Base-by-base conservation (phyloP, 2,888 invertebrate genomes). In the Scaptomyza tumidula region DNA sequence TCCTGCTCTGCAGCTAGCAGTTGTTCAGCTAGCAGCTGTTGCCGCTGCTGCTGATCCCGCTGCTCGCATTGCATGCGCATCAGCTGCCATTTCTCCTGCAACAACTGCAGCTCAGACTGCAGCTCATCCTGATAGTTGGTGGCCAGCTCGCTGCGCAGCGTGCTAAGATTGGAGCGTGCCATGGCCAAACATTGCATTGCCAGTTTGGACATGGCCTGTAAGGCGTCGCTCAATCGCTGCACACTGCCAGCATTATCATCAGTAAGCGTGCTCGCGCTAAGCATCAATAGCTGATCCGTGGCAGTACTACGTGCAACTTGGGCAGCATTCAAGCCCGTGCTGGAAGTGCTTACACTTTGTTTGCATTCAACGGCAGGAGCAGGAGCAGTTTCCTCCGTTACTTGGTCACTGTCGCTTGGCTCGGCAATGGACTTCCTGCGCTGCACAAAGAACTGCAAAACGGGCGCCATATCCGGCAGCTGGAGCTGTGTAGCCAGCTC, bases 401-500 rank as follows among this genome's bases (percentile, higher is more conserved):
- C 11, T n/a, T 33, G 50, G n/a, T 50, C 24, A 43, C 7, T 31
- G 9, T 14, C 10, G 31, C 24, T 10, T 9, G 9, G 13, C 4
- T 29, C 71, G 76, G 35, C 67, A 16, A 27, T 11, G 14, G 37
- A 14, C 69, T 31, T 69, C 55, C 50, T 75, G 29, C 93, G 94
- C 49, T 94, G 94, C 50, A 93, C 93, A 90, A 96, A 96, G 91
- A 96, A 96, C 87, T 95, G 95, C 55, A 95, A 94, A 58, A 95
- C 94, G 52, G 93, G 92, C 49, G 94, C 94, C 93, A 96, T 94
- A 90, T 96, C 95, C 48, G 95, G 95, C 63, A 93, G 92, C 3
- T 95, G 94, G 50, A 96, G 93, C 75, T 94, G 94, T 10, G 93
- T 93, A 1, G 95, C 93, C 45, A 96, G 91, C 57, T 95, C 94